Percentiles rank a stretch among this genome's conserved stretches.
phyloP scores from a whole-genome alignment of 2,888 invertebrate species.

The Nomada lathburiana region DNA sequence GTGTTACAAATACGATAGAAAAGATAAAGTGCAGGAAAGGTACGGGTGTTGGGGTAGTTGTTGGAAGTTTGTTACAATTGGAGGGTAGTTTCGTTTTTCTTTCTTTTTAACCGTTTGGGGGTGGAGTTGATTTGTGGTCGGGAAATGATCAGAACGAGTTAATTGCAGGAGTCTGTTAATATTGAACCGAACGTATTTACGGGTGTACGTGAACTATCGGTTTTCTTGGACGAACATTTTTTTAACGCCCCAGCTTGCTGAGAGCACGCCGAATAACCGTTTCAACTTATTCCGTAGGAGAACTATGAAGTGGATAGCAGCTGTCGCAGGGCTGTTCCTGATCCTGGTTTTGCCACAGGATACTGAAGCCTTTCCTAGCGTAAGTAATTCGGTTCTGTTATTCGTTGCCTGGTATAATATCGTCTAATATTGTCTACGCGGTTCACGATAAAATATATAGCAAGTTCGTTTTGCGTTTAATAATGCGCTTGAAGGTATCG shows the following conservation, averaged over 20 bases:
- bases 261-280: not conserved
- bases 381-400: conserved; percentile 17
- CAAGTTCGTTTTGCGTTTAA: too few relatives aligned
- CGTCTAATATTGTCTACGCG: too few relatives aligned
- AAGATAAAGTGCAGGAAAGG: not conserved
- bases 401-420: too few relatives aligned
- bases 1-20: not conserved
- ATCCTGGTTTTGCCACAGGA: conserved; percentile 29
- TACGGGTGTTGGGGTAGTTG: too few relatives aligned
- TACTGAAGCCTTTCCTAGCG: conserved; percentile 31
- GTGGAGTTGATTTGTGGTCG: not conserved
- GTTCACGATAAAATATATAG: too few relatives aligned
- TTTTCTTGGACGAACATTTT: not conserved
- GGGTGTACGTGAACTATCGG: not conserved
- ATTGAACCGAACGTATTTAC: not conserved
- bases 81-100: too few relatives aligned
- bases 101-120: too few relatives aligned
- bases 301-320: conserved; percentile 62
- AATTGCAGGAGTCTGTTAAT: not conserved
- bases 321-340: conserved; percentile 53
- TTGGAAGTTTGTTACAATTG: too few relatives aligned
- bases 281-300: conserved; percentile 22
- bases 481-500: too few relatives aligned
- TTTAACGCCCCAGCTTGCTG: not conserved
- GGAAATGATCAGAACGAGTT: not conserved